These are phyloP conservation scores for Diplogasteroides magnus DNA, from an alignment of 1,140 invertebrate genomes.

Conservation along the genomic window DNA sequence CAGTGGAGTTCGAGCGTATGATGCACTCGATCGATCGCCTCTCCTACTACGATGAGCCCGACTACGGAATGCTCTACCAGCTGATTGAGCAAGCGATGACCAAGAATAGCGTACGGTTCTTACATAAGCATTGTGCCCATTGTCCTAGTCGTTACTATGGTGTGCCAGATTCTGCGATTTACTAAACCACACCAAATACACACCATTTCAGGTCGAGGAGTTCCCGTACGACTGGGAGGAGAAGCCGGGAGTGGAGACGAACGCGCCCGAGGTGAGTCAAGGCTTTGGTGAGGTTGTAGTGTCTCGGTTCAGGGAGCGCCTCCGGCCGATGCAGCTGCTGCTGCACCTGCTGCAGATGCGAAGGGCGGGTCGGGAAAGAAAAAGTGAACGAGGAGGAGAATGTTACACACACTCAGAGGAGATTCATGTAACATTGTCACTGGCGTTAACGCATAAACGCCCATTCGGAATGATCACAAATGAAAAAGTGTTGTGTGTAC, in stretches of 20 bases:
- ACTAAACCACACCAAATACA: not conserved
- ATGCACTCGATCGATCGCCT: not conserved
- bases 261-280: not conserved
- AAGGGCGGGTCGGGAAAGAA: not conserved
- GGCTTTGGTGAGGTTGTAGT: no score
- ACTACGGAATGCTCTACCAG: not conserved
- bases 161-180: not conserved
- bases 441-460: no score
- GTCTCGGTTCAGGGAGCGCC: not conserved
- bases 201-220: constrained; percentile 1
- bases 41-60: not conserved
- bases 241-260: not conserved
- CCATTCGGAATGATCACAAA: no score
- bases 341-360: constrained; percentile 7
- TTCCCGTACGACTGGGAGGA: not conserved
- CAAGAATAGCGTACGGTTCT: constrained; percentile 4
- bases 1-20: constrained; percentile 1
- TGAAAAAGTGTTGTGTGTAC: no score
- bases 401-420: not conserved
- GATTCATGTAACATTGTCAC: no score
- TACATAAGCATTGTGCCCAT: no score
- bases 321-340: not conserved
- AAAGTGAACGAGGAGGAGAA: not conserved
- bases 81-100: not conserved
- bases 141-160: no score